Conservation (phyloP, 2,113 vertebrate genomes). For the Ptilorrhoa leucosticta region DNA sequence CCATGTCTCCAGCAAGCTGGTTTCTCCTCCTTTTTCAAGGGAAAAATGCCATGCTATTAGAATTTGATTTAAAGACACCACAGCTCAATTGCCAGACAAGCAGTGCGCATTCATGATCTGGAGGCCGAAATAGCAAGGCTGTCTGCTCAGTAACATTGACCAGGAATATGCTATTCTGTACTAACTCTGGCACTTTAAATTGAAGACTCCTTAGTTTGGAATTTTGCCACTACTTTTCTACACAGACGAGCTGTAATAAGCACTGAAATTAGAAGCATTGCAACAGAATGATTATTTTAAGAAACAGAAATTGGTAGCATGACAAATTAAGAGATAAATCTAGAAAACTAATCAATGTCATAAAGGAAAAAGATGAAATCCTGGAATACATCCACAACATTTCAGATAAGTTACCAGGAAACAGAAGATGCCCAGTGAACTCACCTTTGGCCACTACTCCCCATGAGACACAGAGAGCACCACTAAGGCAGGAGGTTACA, state of each 20-base stretch:
- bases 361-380: background rate
- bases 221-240: background rate
- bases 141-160: background rate
- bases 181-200: background rate
- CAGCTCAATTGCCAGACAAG: background rate
- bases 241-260: background rate
- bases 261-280: background rate
- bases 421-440: background rate
- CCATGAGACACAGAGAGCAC: background rate
- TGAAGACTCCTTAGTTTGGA: background rate
- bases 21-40: background rate
- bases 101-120: background rate
- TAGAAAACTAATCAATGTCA: background rate
- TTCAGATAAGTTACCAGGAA: background rate
- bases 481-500: background rate
- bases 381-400: background rate
- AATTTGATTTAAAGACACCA: background rate
- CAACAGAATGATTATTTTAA: background rate
- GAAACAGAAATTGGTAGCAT: background rate
- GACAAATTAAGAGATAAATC: conserved; percentile 10
- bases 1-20: background rate
- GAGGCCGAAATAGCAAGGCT: background rate
- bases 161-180: background rate
- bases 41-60: background rate
- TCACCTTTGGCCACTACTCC: background rate